These are phyloP conservation scores for Semicossyphus pulcher DNA, from an alignment of 2,113 vertebrate species.

Conservation along the genomic window DNA sequence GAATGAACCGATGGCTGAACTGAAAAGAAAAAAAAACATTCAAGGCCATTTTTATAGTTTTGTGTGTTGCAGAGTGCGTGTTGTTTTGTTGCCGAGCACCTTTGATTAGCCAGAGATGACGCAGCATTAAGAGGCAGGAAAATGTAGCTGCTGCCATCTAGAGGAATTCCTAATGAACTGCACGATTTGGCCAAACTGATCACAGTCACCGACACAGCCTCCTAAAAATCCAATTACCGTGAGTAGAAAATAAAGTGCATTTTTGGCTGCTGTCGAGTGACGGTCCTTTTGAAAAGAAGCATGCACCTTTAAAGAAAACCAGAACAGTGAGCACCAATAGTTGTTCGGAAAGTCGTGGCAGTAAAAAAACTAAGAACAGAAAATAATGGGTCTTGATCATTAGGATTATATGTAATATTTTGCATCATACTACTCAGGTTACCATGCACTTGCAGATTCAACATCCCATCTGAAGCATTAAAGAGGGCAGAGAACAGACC, in stretches of 20 bases:
- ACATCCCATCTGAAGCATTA: slow-evolving; percentile 51
- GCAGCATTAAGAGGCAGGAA: slow-evolving; percentile 42
- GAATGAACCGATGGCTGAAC: slow-evolving; percentile 34
- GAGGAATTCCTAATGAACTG: slow-evolving; percentile 52
- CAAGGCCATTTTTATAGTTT: slow-evolving; percentile 55
- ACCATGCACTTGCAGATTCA: slow-evolving; percentile 81
- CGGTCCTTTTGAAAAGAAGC: slow-evolving; percentile 18
- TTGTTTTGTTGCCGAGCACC: slow-evolving; percentile 58
- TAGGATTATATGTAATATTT: slow-evolving; percentile 63
- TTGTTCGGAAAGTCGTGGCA: slow-evolving; percentile 25
- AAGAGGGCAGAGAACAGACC: slow-evolving; percentile 62
- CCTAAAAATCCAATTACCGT: slow-evolving; percentile 66
- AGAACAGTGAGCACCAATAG: slow-evolving; percentile 68
- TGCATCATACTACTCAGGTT: slow-evolving; percentile 72
- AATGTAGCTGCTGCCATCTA: slow-evolving; percentile 53
- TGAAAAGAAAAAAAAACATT: slow-evolving; percentile 36
- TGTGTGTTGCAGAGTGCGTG: slow-evolving; percentile 19
- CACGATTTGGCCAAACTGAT: slow-evolving; percentile 38
- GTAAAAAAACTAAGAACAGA: slow-evolving; percentile 15
- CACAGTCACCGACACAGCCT: slow-evolving; percentile 46
- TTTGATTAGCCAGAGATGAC: slow-evolving; percentile 30
- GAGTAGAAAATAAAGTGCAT: slow-evolving; percentile 83
- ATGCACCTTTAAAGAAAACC: slow-evolving; percentile 39
- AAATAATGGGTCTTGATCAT: slow-evolving; percentile 37
- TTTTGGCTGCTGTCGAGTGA: slow-evolving; percentile 59